phyloP scores from a whole-genome alignment of 2,113 vertebrate species.

The Myotis lucifugus region DNA sequence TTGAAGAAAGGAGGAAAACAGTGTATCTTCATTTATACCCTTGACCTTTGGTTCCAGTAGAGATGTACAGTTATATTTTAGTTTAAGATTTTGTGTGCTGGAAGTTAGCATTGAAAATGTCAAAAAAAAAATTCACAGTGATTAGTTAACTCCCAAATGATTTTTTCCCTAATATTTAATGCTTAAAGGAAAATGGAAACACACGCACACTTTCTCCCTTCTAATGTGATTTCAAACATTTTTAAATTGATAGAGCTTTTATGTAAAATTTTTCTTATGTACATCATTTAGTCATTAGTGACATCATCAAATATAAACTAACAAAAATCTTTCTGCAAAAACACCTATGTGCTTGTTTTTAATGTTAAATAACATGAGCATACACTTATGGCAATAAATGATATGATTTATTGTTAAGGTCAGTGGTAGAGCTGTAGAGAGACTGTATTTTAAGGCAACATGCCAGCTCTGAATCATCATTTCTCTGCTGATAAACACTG shows the following conservation, averaged over 20 bases:
- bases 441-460: conserved; percentile 83
- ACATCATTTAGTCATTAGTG: conserved; percentile 76
- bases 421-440: conserved; percentile 77
- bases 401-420: conserved; percentile 85
- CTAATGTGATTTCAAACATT: conserved; percentile 65
- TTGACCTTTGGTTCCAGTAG: conserved; percentile 85
- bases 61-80: conserved; percentile 80
- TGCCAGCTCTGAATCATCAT: conserved; percentile 81
- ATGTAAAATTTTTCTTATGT: conserved; percentile 72
- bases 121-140: conserved; percentile 78
- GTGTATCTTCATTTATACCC: conserved; percentile 83
- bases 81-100: conserved; percentile 79
- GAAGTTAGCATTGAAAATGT: conserved; percentile 83
- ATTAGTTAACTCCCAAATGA: conserved; percentile 82
- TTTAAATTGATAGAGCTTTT: conserved; percentile 77
- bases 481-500: conserved; percentile 81
- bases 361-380: conserved; percentile 77
- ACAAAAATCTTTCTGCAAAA: conserved; percentile 74
- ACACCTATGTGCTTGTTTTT: conserved; percentile 74
- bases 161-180: conserved; percentile 67
- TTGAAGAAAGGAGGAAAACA: conserved; percentile 72
- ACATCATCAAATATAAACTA: conserved; percentile 74
- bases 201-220: conserved; percentile 65
- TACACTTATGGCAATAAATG: conserved; percentile 82
- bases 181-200: conserved; percentile 68